Base-by-base conservation (phyloP, 2,888 invertebrate species). In the Leptopilina syphax region DNA sequence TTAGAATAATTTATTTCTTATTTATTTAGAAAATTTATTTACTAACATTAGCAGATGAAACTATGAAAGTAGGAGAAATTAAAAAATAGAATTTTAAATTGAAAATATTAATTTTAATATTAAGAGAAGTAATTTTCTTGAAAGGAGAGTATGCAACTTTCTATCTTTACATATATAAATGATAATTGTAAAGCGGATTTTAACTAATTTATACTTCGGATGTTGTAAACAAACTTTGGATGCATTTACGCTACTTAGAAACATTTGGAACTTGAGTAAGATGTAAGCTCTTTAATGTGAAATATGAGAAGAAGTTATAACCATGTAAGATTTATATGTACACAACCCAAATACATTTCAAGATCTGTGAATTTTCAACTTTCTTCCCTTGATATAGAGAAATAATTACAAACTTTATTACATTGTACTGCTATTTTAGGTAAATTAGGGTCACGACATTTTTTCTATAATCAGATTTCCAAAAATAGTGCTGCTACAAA, bases 241-340 rank as follows among this genome's bases (percentile, higher is more conserved):
- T 63, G 63, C 63, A 63, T 63, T 63, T 63, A 63, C 63, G 18
- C 63, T 63, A 63, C 63, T 63, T 63, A 63, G 63, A 63, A 63
- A 63, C 63, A 63, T 63, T 63, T 63, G n/a, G 7, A 63, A 63
- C 63, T 63, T 63, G 63, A 63, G 8, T 63, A 63, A 63, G 63
- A 63, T 63, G 63, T 63, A 63, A 63, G 63, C 63, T 63, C 63
- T 63, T 63, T 63, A 63, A 18, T 63, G 18, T 63, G 63, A 63
- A 63, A 63, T 63, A 63, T 63, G 63, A 24, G 63, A 3, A 18
- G 63, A 63, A 63, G 63, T 63, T 63, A 63, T 63, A 63, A 63
- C 24, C 63, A 24, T 63, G 63, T 63, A 63, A 63, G 63, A 63
- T 24, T 63, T 63, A 63, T 60, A 60, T 60, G 18, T 63, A 24